phyloP scores from a whole-genome alignment of 2,888 invertebrate species.

The Spisula subtruncata region DNA sequence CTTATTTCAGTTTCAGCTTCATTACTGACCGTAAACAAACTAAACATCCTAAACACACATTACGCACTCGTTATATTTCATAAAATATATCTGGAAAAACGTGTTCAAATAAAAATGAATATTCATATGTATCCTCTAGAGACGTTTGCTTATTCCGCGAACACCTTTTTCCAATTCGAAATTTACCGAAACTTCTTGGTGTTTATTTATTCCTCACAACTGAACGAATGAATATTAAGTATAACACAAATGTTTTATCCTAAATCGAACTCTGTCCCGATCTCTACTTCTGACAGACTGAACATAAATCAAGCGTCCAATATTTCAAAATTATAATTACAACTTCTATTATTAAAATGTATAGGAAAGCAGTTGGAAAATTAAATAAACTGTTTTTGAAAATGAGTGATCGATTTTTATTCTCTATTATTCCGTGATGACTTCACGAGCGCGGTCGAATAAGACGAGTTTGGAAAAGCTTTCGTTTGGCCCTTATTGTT shows the following conservation, averaged over 20 bases:
- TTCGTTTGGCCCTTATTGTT: slow-evolving; percentile 7
- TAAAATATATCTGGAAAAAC: neutral
- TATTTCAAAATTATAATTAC: neutral
- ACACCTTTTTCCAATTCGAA: neutral
- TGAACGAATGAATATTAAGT: neutral
- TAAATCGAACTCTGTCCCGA: neutral
- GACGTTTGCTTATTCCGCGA: neutral
- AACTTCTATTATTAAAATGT: slow-evolving; percentile 2
- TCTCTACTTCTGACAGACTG: neutral
- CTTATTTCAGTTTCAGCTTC: neutral
- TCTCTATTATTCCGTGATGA: neutral
- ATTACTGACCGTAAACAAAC: neutral
- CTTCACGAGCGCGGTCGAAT: neutral
- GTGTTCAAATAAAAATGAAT: neutral
- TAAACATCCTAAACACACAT: neutral
- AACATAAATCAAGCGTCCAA: neutral
- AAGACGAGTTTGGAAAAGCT: neutral
- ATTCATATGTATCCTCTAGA: neutral
- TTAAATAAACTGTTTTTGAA: neutral
- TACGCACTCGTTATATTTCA: neutral
- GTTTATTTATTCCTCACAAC: neutral
- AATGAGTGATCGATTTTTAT: slow-evolving; percentile 1
- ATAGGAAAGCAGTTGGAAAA: neutral
- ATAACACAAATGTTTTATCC: neutral
- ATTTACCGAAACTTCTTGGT: neutral